Evolutionary conservation across 2,113 vertebrate genomes (phyloP), one percentile per base, ranked within the genome.

Genomic region (Limanda limanda): DNA sequence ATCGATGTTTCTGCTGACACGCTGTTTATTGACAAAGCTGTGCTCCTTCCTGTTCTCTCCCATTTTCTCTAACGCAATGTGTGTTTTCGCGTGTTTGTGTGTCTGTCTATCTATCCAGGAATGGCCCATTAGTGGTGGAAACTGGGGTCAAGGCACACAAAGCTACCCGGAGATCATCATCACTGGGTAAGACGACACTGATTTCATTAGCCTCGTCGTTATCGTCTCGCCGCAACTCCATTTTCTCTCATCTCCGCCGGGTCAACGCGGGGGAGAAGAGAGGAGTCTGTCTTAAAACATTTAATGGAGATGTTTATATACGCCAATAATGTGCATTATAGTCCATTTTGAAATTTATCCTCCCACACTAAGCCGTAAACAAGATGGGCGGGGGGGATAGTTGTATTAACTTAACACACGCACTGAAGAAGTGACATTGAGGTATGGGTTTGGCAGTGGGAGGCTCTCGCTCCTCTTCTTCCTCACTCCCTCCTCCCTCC

Each of bases 151-250:
- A 89, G 96, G 97, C 90, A 96, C 97, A 88, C 98, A 98, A 63
- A 99, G 98, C 94, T 99, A 99, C 92, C 95, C 98, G 86, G 98
- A 99, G 95, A 99, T 99, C 94, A 98, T 99, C 93, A 97, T 99
- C 92, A 99, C 98, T 72, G 98, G 98, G 98, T 99, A 95, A 96
- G 97, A 94, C 57, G 8, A 68, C 17, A 5, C 76, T 71, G 58
- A 84, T 85, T 83, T 89, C 76, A 84, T 88, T 85, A 77, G 79
- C 51, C 37, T 80, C 65, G 66, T 51, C 69, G 31, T 82, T 59
- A 70, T 69, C 20, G 9, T 70, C 65, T 37, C 8, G 57, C 62
- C 54, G 37, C 75, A 69, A 69, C 68, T 82, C 55, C 23, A 61
- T 87, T 74, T 61, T 42, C 54, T 58, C 76, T 59, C 72, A 66